Conservation (phyloP, 2,797 vertebrate species). For the Selene dorsalis region DNA sequence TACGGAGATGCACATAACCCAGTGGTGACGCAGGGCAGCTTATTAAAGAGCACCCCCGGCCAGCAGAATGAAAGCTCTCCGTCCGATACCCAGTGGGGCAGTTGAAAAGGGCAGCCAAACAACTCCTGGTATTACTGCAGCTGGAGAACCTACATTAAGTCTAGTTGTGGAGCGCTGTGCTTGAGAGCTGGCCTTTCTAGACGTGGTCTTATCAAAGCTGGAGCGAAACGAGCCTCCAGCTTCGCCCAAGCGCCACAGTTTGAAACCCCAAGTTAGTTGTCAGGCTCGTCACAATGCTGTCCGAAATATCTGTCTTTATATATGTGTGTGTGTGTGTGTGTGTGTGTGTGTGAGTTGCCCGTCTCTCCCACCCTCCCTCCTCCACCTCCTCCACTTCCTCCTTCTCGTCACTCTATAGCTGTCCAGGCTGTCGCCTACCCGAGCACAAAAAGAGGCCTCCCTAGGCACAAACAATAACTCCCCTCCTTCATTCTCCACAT, state of each 20-base stretch:
- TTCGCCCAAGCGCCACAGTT: constrained; percentile 25
- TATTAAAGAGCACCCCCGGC: constrained; percentile 54
- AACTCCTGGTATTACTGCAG: constrained; percentile 49
- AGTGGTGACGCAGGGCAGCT: not conserved
- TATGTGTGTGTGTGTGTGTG: too few species aligned
- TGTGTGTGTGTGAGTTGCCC: constrained; percentile 2
- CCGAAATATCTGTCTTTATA: constrained; percentile 54
- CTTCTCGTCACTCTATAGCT: constrained; percentile 17
- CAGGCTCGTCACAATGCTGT: constrained; percentile 51
- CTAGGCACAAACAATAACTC: constrained; percentile 61
- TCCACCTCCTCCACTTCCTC: too few species aligned
- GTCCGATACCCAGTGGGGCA: constrained; percentile 27
- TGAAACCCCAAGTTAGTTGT: constrained; percentile 48
- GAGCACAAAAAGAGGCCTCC: constrained; percentile 51
- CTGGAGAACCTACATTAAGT: constrained; percentile 52
- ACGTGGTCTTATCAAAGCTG: constrained; percentile 68
- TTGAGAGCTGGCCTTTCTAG: constrained; percentile 71
- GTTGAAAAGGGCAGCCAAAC: constrained; percentile 74
- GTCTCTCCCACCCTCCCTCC: constrained; percentile 20
- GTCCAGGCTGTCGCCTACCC: constrained; percentile 32
- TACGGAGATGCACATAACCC: constrained; percentile 33
- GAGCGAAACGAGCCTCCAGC: constrained; percentile 58
- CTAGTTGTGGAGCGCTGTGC: constrained; percentile 34
- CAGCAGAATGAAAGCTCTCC: constrained; percentile 42
- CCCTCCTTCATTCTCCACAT: constrained; percentile 50